Evolutionary conservation across 2,113 vertebrate species (phyloP).

Genomic region (Proterorhinus semilunaris): DNA sequence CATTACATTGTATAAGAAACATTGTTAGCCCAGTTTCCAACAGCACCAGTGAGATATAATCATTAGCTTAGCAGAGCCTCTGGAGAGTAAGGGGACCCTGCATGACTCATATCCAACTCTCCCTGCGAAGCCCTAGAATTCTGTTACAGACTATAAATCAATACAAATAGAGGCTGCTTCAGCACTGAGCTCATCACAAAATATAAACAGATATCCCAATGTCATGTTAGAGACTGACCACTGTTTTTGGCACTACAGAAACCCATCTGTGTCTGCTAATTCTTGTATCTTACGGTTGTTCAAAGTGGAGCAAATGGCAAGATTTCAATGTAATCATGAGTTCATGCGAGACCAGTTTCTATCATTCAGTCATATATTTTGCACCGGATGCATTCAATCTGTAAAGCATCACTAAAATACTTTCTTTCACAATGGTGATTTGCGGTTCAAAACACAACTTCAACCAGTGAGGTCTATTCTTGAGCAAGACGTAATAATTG

Average conservation of each 20-base stretch:
- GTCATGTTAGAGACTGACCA: neutral
- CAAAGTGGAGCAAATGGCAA: neutral
- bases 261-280: neutral
- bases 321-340: neutral
- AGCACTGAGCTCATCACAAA: neutral
- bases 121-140: neutral
- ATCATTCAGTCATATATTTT: neutral
- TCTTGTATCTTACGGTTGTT: neutral
- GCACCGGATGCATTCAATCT: too few species aligned
- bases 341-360: neutral
- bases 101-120: conserved; percentile 2
- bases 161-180: neutral
- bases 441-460: too few species aligned
- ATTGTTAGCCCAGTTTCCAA: neutral
- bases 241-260: neutral
- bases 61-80: neutral
- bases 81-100: neutral
- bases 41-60: neutral
- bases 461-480: too few species aligned
- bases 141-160: neutral
- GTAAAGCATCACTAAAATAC: too few species aligned
- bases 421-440: too few species aligned
- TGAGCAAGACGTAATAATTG: too few species aligned
- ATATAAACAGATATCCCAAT: neutral
- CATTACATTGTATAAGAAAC: neutral